Conservation (phyloP, 2,113 vertebrate genomes). For the Malurus cyaneus region DNA sequence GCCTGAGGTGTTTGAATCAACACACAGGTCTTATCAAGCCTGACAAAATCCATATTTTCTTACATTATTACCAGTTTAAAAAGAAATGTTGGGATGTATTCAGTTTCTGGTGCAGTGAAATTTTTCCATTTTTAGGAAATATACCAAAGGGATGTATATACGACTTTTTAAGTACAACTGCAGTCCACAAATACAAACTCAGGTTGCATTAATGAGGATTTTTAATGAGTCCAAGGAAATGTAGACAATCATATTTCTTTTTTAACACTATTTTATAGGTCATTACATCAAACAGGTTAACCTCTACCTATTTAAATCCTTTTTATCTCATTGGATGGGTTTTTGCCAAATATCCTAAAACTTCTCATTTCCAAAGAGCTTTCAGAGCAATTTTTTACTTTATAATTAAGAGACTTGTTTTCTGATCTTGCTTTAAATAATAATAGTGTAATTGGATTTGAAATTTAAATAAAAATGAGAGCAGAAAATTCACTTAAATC, state of each 20-base stretch:
- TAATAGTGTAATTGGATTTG: neutral
- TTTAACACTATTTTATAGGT: neutral
- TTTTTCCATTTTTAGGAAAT: neutral
- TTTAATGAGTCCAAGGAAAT: neutral
- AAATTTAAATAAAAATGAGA: neutral
- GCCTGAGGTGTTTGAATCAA: conserved; percentile 2
- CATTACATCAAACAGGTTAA: neutral
- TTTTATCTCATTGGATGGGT: neutral
- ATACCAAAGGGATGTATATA: neutral
- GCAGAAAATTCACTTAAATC: neutral
- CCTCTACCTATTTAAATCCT: neutral
- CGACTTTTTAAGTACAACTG: neutral
- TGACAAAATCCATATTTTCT: neutral
- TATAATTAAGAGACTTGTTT: neutral
- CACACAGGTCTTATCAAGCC: neutral
- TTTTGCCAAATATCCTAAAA: neutral
- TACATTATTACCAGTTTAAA: neutral
- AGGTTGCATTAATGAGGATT: neutral
- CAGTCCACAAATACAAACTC: neutral
- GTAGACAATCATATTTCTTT: neutral
- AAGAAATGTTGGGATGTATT: neutral
- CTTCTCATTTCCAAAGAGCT: neutral
- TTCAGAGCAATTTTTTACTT: neutral
- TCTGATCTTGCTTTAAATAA: neutral
- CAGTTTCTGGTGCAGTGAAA: neutral